Conservation (phyloP, 2,113 vertebrate species). For the mouse (Mus musculus) region GRCm39 chr14:86725001-86725500, state of each 20-base stretch:
- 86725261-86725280: neutral
- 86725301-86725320: neutral
- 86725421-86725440: neutral
- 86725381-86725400: neutral
- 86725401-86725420: neutral
- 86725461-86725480: neutral
- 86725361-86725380: slow-evolving; percentile 8
- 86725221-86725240: slow-evolving; percentile 40
- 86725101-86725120: slow-evolving; percentile 66
- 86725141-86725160: slow-evolving; percentile 8
- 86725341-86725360: slow-evolving; percentile 34
- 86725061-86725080: slow-evolving; percentile 61
- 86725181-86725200: neutral
- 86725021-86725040: slow-evolving; percentile 64
- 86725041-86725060: slow-evolving; percentile 40
- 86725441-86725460: neutral
- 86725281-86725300: slow-evolving; percentile 60
- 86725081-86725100: slow-evolving; percentile 64
- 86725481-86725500: neutral
- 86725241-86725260: neutral
- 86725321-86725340: neutral
- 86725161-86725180: slow-evolving; percentile 32
- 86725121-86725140: slow-evolving; percentile 38
- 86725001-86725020: slow-evolving; percentile 67
- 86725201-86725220: neutral